Base-by-base conservation (phyloP, 2,888 invertebrate genomes). In the Xestia ashworthii region DNA sequence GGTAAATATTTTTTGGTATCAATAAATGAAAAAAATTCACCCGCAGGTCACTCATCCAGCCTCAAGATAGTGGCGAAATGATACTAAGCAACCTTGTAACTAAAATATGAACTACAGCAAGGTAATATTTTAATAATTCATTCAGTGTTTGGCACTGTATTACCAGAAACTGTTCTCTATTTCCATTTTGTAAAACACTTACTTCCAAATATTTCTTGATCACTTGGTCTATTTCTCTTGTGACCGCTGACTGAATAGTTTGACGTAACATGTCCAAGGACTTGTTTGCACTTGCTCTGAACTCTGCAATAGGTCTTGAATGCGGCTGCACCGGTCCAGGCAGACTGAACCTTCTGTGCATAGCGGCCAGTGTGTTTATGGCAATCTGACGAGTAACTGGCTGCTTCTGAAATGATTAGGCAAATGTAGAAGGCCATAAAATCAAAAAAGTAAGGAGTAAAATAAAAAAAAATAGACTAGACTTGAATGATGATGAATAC, bases 181-280 rank as follows among this genome's bases (percentile, higher is more conserved):
- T 41, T 41, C 3, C n/a, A 38, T 60, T 12, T 41, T 41, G 1
- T 14, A 25, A 25, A 53, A 55, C 53, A 83, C 83, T 91, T 86
- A 98, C 98, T 94, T 98, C 98, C 80, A 98, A 95, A 94, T 98
- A 98, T 91, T 98, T 98, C 89, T 98, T 98, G 80, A 98, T 97
- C 71, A 98, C 97, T 93, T 97, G 97, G 94, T 98, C 98, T 89
- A 98, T 98, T 90, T 98, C 98, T 91, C 98, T 97, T 88, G 98
- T 98, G 60, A 98, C 98, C 69, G 97, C 97, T 82, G 97, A 97
- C 94, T 98, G 98, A 90, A 98, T 96, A 87, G 98, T 98, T 93
- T 98, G 98, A 70, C 98, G 93, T 66, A 98, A 93, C 89, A 98
- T 96, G 91, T 98, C 98, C 82, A 98, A 93, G 0, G 98, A 98